Base-by-base conservation (phyloP, 2,797 vertebrate species). In the Odontamblyopus rebecca region DNA sequence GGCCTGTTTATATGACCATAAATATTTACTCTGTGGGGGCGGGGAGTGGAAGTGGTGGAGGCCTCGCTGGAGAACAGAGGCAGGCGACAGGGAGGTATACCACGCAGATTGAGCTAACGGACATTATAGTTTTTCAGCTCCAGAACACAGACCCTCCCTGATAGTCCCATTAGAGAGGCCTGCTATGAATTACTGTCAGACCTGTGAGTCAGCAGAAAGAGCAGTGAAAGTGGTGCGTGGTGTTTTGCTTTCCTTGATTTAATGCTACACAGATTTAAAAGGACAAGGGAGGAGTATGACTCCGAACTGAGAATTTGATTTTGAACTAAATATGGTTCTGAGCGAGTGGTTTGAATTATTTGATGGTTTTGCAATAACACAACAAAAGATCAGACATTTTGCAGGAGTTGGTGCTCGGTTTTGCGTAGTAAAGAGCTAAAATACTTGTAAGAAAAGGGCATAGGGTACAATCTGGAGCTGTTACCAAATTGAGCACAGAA, bases 21-120 rank as follows among this genome's bases (percentile, higher is more conserved):
- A 88, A 90, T 91, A 89, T 91, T 88, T 86, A 85, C 77, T 76
- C 71, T 78, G 76, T 11, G 69, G 59, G 72, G 74, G 71, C n/a
- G 48, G 75, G 71, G 72, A 41, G 66, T 71, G 75, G 75, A 85
- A 80, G 83, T 83, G 78, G 71, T 84, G 68, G 71, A 83, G 84
- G 76, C 75, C 80, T 82, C 73, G 32, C 27, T 68, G 61, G 70
- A 74, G 75, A 72, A 64, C 41, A 61, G 51, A 67, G 56, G 8
- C 66, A 57, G 38, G 71, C 67, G 51, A 67, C 35, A 65, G 38
- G 29, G 30, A 73, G 75, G 75, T 79, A 82, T 56, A 77, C 79
- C 72, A 1, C 67, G 70, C 74, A 76, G 80, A 72, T 73, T 51
- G 59, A 71, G 53, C 44, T 61, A 57, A 12, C 77, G 79, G 75